Conservation (phyloP, 1,140 invertebrate species). For the Alviniconcha marisindica region DNA sequence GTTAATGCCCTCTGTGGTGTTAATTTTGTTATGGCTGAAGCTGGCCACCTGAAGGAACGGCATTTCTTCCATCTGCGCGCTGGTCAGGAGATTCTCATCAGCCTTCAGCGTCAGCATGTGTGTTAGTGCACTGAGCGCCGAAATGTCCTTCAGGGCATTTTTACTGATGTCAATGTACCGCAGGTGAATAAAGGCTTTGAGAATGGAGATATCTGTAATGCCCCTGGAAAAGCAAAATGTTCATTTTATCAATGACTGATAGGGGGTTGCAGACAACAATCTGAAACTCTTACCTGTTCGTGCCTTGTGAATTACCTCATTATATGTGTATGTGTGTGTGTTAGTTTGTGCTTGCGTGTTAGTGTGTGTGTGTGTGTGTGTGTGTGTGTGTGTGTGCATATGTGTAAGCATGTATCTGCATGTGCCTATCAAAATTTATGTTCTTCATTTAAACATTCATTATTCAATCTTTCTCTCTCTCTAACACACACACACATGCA, state of each 20-base stretch:
- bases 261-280: no score
- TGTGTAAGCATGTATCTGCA: no score
- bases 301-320: background rate
- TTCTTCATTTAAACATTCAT: no score
- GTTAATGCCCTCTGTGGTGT: slow-evolving; percentile 70
- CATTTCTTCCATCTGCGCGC: slow-evolving; percentile 72
- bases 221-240: slow-evolving; percentile 69
- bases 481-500: slow-evolving; percentile 4
- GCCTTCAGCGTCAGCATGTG: slow-evolving; percentile 75
- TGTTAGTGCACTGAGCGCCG: slow-evolving; percentile 70
- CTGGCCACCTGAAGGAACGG: slow-evolving; percentile 74
- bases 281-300: no score
- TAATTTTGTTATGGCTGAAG: slow-evolving; percentile 74
- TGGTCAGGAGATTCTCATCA: slow-evolving; percentile 71
- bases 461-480: background rate
- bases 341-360: no score
- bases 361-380: no score
- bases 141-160: slow-evolving; percentile 73
- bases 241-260: no score
- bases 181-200: slow-evolving; percentile 73
- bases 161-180: slow-evolving; percentile 74
- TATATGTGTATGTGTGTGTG: no score
- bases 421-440: no score
- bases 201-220: slow-evolving; percentile 71
- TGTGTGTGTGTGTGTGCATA: no score